A percentile compares a stretch with the other conserved stretches of the same genome.
phyloP scores from a whole-genome alignment of 2,797 vertebrate species.

The Poeciliopsis turneri region DNA sequence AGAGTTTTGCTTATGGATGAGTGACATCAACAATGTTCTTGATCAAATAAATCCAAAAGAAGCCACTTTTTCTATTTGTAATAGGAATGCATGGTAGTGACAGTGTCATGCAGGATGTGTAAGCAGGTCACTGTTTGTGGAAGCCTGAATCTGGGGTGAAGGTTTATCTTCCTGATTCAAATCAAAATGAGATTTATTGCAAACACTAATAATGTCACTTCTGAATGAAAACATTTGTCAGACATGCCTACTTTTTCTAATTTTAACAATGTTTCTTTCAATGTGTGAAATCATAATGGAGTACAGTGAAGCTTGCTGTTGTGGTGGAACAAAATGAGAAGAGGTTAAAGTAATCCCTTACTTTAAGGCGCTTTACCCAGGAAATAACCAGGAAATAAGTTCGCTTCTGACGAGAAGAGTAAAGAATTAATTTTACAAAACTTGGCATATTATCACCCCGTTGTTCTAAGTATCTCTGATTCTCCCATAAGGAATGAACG shows the following conservation, averaged over 20 bases:
- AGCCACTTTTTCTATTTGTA: background rate
- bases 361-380: background rate
- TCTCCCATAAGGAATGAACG: background rate
- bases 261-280: background rate
- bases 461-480: background rate
- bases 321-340: background rate
- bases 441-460: background rate
- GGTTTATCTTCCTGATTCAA: background rate
- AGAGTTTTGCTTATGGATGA: background rate
- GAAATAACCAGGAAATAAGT: background rate
- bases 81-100: background rate
- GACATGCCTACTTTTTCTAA: background rate
- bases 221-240: background rate
- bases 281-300: background rate
- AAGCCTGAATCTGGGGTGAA: background rate
- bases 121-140: background rate
- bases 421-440: background rate
- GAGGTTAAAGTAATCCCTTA: background rate
- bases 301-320: background rate
- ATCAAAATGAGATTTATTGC: background rate
- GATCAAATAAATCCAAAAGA: background rate
- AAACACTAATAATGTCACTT: background rate
- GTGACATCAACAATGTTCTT: background rate
- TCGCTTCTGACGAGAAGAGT: background rate
- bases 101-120: background rate